These are phyloP conservation scores for Anoplophora glabripennis DNA, from an alignment of 1,140 invertebrate genomes.

Conservation along the genomic window DNA sequence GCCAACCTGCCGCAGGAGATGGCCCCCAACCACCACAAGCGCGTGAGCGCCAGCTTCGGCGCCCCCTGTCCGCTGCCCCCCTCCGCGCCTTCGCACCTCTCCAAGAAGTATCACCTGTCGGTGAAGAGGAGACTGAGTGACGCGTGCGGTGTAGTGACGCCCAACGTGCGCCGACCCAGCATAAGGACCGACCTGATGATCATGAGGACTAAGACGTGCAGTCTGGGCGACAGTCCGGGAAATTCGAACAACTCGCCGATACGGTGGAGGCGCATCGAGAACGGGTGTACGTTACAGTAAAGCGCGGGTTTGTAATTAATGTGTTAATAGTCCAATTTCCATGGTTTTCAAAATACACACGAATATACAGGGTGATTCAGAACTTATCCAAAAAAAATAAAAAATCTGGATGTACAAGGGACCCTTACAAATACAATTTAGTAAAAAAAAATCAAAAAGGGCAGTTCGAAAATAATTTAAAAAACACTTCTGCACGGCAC, in stretches of 20 bases:
- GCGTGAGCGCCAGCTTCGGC: slow-evolving; percentile 65
- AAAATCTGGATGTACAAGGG: too few relatives aligned
- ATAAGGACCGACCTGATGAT: slow-evolving; percentile 82
- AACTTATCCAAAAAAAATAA: too few relatives aligned
- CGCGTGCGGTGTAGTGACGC: slow-evolving; percentile 80
- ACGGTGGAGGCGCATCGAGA: slow-evolving; percentile 28
- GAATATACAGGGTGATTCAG: too few relatives aligned
- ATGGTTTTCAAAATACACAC: too few relatives aligned
- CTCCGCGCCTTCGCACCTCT: slow-evolving; percentile 60
- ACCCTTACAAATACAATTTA: too few relatives aligned
- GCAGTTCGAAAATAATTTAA: too few relatives aligned
- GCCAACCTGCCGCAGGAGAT: slow-evolving; percentile 80
- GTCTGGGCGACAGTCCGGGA: slow-evolving; percentile 52
- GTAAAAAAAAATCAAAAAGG: too few relatives aligned
- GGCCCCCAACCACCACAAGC: slow-evolving; percentile 82
- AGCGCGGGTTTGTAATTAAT: too few relatives aligned
- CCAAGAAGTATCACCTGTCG: slow-evolving; percentile 70
- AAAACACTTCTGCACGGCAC: too few relatives aligned
- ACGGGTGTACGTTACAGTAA: slow-evolving; percentile 23
- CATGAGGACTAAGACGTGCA: slow-evolving; percentile 76
- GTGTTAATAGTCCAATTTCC: too few relatives aligned
- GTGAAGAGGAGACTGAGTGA: slow-evolving; percentile 77
- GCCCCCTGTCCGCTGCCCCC: slow-evolving; percentile 66
- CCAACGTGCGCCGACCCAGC: slow-evolving; percentile 77
- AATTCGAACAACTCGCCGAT: slow-evolving; percentile 28